Evolutionary conservation across 2,888 invertebrate species (phyloP).

Genomic region (Eubasilissa splendida): DNA sequence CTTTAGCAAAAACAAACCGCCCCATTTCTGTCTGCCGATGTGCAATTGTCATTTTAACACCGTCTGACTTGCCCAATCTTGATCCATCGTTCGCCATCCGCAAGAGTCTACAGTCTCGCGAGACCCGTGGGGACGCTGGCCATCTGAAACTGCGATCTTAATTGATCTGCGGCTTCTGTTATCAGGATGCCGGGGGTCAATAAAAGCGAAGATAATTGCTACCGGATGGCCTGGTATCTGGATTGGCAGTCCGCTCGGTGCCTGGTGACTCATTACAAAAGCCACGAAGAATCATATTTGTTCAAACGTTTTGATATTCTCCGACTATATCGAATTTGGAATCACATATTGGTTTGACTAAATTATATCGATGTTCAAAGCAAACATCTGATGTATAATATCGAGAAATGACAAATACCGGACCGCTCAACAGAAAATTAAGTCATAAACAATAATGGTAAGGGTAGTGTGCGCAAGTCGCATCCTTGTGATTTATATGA

Average conservation of each 20-base stretch:
- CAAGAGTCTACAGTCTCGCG: not conserved
- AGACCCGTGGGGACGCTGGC: not conserved
- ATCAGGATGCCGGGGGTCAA: slow-evolving; percentile 8
- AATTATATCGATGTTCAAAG: too few species aligned
- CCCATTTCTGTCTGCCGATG: not conserved
- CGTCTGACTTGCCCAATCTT: slow-evolving; percentile 17
- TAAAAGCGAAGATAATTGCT: slow-evolving; percentile 17
- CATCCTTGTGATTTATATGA: too few species aligned
- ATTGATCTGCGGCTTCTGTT: slow-evolving; percentile 23
- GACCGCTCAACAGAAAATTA: too few species aligned
- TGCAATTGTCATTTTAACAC: slow-evolving; percentile 21
- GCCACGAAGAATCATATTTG: not conserved
- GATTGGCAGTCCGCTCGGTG: slow-evolving; percentile 12
- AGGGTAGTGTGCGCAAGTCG: too few species aligned
- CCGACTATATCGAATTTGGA: not conserved
- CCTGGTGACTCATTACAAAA: slow-evolving; percentile 3
- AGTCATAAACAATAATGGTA: too few species aligned
- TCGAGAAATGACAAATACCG: too few species aligned
- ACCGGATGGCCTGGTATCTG: not conserved
- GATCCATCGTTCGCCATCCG: slow-evolving; percentile 3
- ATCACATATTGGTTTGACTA: not conserved
- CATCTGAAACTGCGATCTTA: slow-evolving; percentile 26
- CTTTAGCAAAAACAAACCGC: too few species aligned
- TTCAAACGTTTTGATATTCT: not conserved
- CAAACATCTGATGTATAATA: too few species aligned